Base-by-base conservation (phyloP, 2,888 invertebrate species). In the Reticulitermes lucifugus region DNA sequence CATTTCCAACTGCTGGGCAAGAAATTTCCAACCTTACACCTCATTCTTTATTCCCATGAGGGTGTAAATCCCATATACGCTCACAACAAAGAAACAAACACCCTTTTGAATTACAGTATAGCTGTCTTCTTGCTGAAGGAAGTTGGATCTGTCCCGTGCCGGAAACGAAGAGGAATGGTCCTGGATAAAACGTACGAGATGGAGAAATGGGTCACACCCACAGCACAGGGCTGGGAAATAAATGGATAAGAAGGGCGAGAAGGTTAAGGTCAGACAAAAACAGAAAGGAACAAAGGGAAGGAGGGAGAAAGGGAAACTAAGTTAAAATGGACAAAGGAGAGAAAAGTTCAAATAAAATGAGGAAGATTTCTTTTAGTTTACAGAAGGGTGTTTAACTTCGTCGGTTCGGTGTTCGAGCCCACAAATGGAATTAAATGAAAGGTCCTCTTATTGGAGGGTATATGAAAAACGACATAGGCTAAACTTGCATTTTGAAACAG, bases 141-240 rank as follows among this genome's bases (percentile, higher is more conserved):
- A 79, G 79, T 51, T 79, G 29, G 79, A 79, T 79, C 79, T 51
- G 79, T 79, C 79, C 71, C 75, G 70, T 55, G 79, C 60, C 60
- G 81, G 83, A 59, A 85, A 85, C 85, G 85, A 85, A 85, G 85
- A 85, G 83, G 85, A 85, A 85, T 85, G 59, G 77, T 51, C 25
- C 35, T 51, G 43, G 29, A 81, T 81, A 81, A 81, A 60, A 60
- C 29, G 46, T 70, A 46, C 35, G 81, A 60, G 35, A 65, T 79
- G 65, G 35, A 75, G 65, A 85, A 83, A 83, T 83, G 70, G 84
- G 85, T 75, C 75, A 83, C 85, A 29, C 79, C 65, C 70, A 51
- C 55, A 85, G 65, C 46, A 46, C 65, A 75, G 84, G 55, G 73
- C 35, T 41, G 73, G 73, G 25, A 85, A 83, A 85, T 83, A 85